phyloP scores from a whole-genome alignment of 2,888 invertebrate species.

The Dilophus febrilis region DNA sequence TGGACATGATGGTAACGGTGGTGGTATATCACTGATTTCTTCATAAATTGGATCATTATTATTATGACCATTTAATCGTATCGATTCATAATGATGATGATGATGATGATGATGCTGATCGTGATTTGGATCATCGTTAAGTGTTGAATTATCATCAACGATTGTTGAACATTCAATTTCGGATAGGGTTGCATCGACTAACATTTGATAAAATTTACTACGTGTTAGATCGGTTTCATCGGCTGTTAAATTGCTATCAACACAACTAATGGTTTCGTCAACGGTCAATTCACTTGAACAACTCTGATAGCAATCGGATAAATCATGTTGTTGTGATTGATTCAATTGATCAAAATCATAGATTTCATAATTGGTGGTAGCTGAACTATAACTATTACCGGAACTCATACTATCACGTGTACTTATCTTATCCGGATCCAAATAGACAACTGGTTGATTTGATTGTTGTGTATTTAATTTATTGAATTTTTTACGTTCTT shows the following conservation, averaged over 20 bases:
- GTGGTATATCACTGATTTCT: conserved; percentile 57
- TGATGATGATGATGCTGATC: conserved; percentile 39
- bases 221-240: conserved; percentile 41
- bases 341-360: conserved; percentile 45
- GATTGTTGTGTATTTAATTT: conserved; percentile 10
- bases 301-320: conserved; percentile 58
- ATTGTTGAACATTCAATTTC: conserved; percentile 47
- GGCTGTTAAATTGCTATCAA: too few species aligned
- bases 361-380: conserved; percentile 58
- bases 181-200: conserved; percentile 50
- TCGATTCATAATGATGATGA: conserved; percentile 58
- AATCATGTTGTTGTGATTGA: conserved; percentile 17
- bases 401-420: conserved; percentile 37
- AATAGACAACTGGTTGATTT: too few species aligned
- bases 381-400: conserved; percentile 41
- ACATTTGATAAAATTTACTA: conserved; percentile 55
- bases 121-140: neutral
- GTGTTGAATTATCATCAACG: conserved; percentile 13
- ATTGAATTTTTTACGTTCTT: conserved; percentile 21
- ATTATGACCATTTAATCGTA: conserved; percentile 33
- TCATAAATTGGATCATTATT: conserved; percentile 54
- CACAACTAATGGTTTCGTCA: conserved; percentile 29
- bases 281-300: conserved; percentile 45
- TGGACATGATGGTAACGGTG: conserved; percentile 60
- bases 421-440: conserved; percentile 31